Percentiles rank a stretch among this genome's conserved stretches.
Evolutionary conservation across 2,113 vertebrate genomes (phyloP).

Genomic region (Gopherus flavomarginatus): DNA sequence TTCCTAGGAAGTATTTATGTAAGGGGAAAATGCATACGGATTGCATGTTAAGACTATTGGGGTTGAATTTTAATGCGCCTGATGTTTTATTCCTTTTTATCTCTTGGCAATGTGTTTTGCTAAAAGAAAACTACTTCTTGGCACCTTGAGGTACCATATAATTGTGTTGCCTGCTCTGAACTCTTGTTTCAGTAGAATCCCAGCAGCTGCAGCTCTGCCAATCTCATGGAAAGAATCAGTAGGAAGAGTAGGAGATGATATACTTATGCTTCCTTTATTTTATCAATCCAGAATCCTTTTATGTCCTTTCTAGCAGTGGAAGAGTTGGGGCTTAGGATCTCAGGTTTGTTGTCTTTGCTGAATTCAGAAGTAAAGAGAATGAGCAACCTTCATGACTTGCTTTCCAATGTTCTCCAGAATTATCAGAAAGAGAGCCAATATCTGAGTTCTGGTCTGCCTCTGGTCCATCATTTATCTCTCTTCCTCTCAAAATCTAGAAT

Average conservation of each 20-base stretch:
- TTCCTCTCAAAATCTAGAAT: not conserved
- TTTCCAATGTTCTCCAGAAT: accelerated
- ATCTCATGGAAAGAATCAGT: not conserved
- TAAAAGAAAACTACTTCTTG: not conserved
- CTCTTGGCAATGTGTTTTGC: no score
- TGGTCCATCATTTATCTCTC: accelerated
- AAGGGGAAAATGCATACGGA: not conserved
- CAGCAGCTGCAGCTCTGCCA: not conserved
- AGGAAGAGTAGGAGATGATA: not conserved
- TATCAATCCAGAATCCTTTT: not conserved
- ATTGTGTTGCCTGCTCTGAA: no score
- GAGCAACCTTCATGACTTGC: not conserved
- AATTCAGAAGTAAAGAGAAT: no score
- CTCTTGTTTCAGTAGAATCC: not conserved
- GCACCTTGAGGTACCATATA: no score
- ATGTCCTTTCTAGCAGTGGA: not conserved
- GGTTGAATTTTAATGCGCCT: accelerated
- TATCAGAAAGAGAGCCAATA: not conserved
- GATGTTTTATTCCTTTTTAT: no score
- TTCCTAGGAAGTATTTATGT: not conserved
- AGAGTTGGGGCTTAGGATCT: not conserved
- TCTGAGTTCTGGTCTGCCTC: no score
- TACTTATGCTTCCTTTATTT: not conserved
- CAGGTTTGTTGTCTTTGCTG: not conserved
- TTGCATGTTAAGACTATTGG: not conserved